A percentile compares a stretch with the other conserved stretches of the same genome.
phyloP scores from a whole-genome alignment of 2,797 vertebrate species.

The Acanthopagrus latus region DNA sequence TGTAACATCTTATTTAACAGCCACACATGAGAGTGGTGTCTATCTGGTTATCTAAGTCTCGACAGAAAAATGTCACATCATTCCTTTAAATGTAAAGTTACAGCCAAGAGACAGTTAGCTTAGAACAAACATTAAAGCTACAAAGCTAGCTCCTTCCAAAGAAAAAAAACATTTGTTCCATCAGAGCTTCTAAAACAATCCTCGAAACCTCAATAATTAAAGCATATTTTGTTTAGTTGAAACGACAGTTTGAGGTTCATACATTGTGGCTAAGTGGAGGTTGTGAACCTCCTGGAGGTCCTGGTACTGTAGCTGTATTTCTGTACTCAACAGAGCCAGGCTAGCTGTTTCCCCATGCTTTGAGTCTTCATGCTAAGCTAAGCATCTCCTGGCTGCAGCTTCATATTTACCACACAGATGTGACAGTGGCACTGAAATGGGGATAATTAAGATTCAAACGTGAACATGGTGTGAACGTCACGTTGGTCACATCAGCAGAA shows the following conservation, averaged over 20 bases:
- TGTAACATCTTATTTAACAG: background rate
- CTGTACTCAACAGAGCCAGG: background rate
- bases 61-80: too few species aligned
- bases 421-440: background rate
- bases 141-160: background rate
- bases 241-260: background rate
- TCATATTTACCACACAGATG: background rate
- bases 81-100: too few species aligned
- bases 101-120: too few species aligned
- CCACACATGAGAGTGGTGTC: background rate
- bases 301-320: background rate
- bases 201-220: too few species aligned
- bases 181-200: too few species aligned
- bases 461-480: conserved; percentile 13
- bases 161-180: background rate
- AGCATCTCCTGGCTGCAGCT: background rate
- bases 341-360: background rate
- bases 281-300: background rate
- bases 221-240: too few species aligned
- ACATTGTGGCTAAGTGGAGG: background rate
- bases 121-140: too few species aligned
- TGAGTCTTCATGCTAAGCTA: background rate
- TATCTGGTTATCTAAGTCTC: too few species aligned
- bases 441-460: background rate
- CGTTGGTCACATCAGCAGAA: conserved; percentile 40